Conservation (phyloP, 2,888 invertebrate species). For the Acrocyrtus sp. region DNA sequence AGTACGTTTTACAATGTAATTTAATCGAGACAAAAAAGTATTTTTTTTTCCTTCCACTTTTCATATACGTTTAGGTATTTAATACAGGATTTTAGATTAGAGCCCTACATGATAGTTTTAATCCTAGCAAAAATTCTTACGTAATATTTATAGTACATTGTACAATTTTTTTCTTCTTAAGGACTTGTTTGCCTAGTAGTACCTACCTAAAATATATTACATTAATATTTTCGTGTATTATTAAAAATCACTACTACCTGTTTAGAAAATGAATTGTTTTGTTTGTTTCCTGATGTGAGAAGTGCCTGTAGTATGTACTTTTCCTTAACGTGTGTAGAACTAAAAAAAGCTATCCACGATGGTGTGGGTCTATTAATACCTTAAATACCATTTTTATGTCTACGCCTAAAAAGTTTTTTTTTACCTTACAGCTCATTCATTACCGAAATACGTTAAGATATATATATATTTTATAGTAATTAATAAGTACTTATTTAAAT, state of each 20-base stretch:
- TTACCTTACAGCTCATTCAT: not conserved
- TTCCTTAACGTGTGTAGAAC: not conserved
- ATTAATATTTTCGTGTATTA: not conserved
- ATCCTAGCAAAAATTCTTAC: not conserved
- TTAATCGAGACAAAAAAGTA: not conserved
- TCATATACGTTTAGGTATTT: not conserved
- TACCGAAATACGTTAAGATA: not conserved
- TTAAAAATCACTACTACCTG: not conserved
- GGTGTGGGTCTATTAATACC: too few relatives aligned
- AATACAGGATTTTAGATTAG: not conserved
- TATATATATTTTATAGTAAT: slow-evolving; percentile 3
- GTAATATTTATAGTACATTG: not conserved
- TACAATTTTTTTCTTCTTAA: not conserved
- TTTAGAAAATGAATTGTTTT: slow-evolving; percentile 3
- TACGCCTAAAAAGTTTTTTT: too few relatives aligned
- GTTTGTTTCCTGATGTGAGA: not conserved
- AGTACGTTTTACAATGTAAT: not conserved
- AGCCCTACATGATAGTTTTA: not conserved
- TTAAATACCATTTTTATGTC: too few relatives aligned
- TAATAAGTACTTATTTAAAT: slow-evolving; percentile 53
- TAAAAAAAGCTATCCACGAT: too few relatives aligned
- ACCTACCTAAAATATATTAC: slow-evolving; percentile 1
- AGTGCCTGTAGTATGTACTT: not conserved
- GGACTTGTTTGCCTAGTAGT: slow-evolving; percentile 1
- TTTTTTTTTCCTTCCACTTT: not conserved